Base-by-base conservation (phyloP, 2,797 vertebrate genomes). In the Huso huso region DNA sequence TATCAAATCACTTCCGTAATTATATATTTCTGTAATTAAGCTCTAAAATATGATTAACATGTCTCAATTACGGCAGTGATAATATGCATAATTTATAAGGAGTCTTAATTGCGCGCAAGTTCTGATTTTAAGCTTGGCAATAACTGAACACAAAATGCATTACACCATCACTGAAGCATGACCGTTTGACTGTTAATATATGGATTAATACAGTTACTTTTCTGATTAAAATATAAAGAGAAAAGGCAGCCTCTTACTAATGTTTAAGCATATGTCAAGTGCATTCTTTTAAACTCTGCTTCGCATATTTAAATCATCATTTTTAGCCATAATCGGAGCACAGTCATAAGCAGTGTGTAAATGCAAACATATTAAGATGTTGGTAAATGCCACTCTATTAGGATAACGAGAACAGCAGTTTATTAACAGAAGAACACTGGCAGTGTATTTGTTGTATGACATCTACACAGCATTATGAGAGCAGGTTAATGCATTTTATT, bases 1-100 rank as follows among this genome's bases (percentile, higher is more conserved):
- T 95, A 96, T 89, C 90, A 93, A 94, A 94, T 90, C 88, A 86
- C 89, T 91, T 89, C 81, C 80, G 91, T 91, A 93, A 91, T 92
- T 94, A 93, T 90, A 91, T 90, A 95, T 94, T 95, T 90, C 89
- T 93, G 90, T 96, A 96, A 98, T 98, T 97, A 97, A 94, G 93
- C 94, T 91, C 90, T 95, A 96, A 97, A 92, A 95, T 94, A 94
- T 95, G 95, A 97, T 98, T 96, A 97, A 95, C 94, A 96, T 89
- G 89, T 94, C 94, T 95, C 95, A 90, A 89, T 90, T 90, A 90
- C 81, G 76, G 73, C 57, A 73, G 89, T 95, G 94, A 93, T 94
- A 94, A 96, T 96, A 95, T 94, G 93, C 93, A 96, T 95, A 96
- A 95, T 91, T 93, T 93, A 91, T 93, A 93, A 95, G 92, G 91